Conservation (phyloP, 2,113 vertebrate genomes). For the Datnioides undecimradiatus region DNA sequence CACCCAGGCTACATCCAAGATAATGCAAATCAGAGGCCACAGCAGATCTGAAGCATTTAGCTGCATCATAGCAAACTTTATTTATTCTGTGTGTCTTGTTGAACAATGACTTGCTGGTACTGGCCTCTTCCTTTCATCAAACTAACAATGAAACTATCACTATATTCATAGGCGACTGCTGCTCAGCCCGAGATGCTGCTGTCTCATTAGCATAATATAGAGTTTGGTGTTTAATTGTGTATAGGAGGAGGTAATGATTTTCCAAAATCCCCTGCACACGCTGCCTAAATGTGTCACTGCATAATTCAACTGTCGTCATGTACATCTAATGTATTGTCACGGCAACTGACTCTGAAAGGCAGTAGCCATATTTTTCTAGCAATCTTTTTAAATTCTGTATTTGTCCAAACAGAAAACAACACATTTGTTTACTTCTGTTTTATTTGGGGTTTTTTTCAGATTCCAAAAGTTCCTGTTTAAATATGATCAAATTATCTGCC, state of each 20-base stretch:
- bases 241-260: constrained; percentile 5
- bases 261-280: background rate
- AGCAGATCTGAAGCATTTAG: constrained; percentile 48
- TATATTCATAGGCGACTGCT: constrained; percentile 32
- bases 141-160: constrained; percentile 39
- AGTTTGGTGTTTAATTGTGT: constrained; percentile 8
- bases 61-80: constrained; percentile 31
- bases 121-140: constrained; percentile 49
- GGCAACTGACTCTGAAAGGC: background rate
- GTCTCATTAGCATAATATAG: constrained; percentile 18
- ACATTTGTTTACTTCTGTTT: too few relatives aligned
- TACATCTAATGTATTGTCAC: background rate
- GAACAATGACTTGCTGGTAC: constrained; percentile 35
- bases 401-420: too few relatives aligned
- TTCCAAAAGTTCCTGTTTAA: background rate
- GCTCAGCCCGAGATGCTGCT: background rate
- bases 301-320: background rate
- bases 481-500: background rate
- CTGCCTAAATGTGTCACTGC: background rate
- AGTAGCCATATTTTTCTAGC: background rate
- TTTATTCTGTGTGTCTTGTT: constrained; percentile 27
- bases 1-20: constrained; percentile 39
- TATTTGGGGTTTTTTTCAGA: background rate
- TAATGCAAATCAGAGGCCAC: constrained; percentile 56
- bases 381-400: background rate